Conservation (phyloP, 2,888 invertebrate genomes). For the Cetonia aurata region DNA sequence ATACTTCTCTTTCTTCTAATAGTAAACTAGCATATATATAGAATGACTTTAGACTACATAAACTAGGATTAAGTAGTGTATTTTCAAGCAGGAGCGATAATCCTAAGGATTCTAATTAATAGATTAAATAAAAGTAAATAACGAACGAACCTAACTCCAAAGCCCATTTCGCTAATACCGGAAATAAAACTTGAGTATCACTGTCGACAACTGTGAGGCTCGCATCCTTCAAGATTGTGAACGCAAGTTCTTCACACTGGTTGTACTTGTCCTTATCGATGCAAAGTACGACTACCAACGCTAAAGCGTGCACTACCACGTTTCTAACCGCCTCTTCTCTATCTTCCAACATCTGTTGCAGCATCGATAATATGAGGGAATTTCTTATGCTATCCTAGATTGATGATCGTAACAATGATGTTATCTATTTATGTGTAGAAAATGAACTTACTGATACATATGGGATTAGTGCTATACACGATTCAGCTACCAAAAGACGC, state of each 20-base stretch:
- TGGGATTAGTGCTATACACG: conserved; percentile 75
- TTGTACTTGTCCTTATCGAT: conserved; percentile 76
- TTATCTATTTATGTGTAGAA: not conserved
- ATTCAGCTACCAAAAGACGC: conserved; percentile 76
- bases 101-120: too few species aligned
- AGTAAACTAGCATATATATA: too few species aligned
- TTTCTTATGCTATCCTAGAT: conserved; percentile 72
- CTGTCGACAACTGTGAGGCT: conserved; percentile 70
- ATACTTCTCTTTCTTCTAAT: too few species aligned
- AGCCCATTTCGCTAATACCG: conserved; percentile 76
- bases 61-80: too few species aligned
- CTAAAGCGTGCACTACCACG: conserved; percentile 73
- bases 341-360: conserved; percentile 80
- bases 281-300: conserved; percentile 74
- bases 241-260: conserved; percentile 72
- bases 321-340: conserved; percentile 73
- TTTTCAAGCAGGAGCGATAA: too few species aligned
- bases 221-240: conserved; percentile 71
- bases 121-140: too few species aligned
- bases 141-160: conserved; percentile 60
- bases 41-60: too few species aligned
- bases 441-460: conserved; percentile 72
- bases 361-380: conserved; percentile 78
- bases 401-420: too few species aligned
- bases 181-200: conserved; percentile 71